These are phyloP conservation scores for Brachionus manjavacas DNA, from an alignment of 1,140 invertebrate genomes.

Conservation along the genomic window DNA sequence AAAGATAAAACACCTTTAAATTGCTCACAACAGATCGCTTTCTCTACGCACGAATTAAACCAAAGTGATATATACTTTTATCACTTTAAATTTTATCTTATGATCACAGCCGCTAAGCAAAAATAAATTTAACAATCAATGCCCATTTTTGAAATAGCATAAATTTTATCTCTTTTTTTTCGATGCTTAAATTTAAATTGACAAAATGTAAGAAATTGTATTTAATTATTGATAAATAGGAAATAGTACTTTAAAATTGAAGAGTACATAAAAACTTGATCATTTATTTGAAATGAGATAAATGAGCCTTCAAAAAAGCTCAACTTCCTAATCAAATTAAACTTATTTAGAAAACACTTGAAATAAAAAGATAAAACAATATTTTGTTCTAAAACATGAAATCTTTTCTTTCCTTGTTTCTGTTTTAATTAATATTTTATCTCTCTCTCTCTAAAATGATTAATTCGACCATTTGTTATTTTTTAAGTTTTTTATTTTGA, in stretches of 20 bases:
- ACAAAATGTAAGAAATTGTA: background rate
- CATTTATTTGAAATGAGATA: conserved; percentile 1
- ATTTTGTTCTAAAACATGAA: background rate
- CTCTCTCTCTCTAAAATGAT: background rate
- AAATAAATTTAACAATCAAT: background rate
- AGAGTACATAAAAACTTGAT: background rate
- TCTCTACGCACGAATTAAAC: background rate
- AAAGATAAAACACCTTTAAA: background rate
- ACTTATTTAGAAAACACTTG: conserved; percentile 15
- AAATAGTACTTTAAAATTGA: background rate
- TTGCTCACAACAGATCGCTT: background rate
- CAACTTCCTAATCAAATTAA: conserved; percentile 13
- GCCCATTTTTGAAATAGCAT: background rate
- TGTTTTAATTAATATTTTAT: conserved; percentile 9
- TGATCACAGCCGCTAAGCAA: background rate
- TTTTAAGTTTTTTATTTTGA: background rate
- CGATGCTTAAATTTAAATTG: background rate
- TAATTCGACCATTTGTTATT: conserved; percentile 32
- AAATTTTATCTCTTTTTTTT: background rate
- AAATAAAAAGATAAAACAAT: conserved; percentile 5
- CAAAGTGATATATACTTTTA: background rate
- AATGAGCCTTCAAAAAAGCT: conserved; percentile 11
- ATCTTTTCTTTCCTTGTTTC: background rate
- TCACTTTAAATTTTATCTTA: background rate
- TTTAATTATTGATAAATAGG: background rate